Evolutionary conservation across 2,888 invertebrate species (phyloP), one percentile per base, ranked within the genome.

Genomic region (Erpobdella octoculata): DNA sequence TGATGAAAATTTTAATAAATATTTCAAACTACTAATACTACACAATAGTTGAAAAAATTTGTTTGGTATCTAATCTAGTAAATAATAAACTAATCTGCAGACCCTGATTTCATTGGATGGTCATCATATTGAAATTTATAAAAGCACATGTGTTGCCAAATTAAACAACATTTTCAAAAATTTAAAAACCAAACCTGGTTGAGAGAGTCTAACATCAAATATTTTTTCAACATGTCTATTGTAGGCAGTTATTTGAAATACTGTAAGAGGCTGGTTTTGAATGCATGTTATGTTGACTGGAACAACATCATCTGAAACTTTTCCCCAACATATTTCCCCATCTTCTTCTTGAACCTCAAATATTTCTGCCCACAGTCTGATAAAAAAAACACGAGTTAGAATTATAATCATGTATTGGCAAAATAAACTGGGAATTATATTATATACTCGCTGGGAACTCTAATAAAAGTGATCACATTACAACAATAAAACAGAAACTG

Each of bases 141-240:
- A n/a, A n/a, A n/a, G n/a, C n/a, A n/a, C n/a, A n/a, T n/a, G n/a
- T n/a, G n/a, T n/a, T n/a, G n/a, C n/a, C n/a, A n/a, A n/a, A n/a
- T n/a, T n/a, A n/a, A n/a, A n/a, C n/a, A n/a, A n/a, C n/a, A n/a
- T n/a, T n/a, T n/a, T n/a, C n/a, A n/a, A n/a, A n/a, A n/a, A n/a
- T n/a, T n/a, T 12, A 41, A 41, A 12, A n/a, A 41, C 33, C 72
- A 85, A 83, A 95, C 95, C 95, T 84, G 96, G 95, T 84, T 96
- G 95, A 73, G 92, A 89, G 83, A 96, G 90, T 87, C 92, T 90
- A 76, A 95, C 94, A 83, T 97, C 96, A 80, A 96, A 89, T 79
- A 97, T 94, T 87, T 95, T 96, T 86, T 96, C 95, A 82, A 96
- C 95, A 85, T 96, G 95, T 81, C 94, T 92, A 87, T 95, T 96